These are phyloP conservation scores for Apostichopus leukothele DNA, from an alignment of 53 echinoderm and acorn worm genomes.

Conservation along the genomic window DNA sequence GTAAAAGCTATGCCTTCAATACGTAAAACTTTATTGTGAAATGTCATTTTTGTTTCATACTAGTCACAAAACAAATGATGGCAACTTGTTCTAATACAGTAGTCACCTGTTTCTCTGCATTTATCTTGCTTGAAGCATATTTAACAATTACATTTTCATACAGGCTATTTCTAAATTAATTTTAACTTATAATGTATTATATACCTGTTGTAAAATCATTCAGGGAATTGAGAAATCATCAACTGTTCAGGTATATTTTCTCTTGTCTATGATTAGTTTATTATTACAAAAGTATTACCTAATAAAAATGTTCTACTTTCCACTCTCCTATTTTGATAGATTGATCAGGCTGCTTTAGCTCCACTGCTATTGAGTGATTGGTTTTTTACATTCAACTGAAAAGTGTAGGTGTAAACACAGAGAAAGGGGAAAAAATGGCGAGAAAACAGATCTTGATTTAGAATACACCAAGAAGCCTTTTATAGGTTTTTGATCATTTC, in stretches of 20 bases:
- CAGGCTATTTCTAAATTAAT: no score
- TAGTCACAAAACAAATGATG: no score
- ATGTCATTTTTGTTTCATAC: no score
- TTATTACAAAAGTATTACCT: background rate
- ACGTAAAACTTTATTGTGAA: no score
- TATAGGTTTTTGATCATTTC: conserved; percentile 11
- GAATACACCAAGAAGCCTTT: background rate
- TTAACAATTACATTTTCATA: no score
- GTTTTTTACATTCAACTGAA: background rate
- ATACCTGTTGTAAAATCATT: no score
- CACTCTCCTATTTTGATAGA: background rate
- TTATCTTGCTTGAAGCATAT: no score
- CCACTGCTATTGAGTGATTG: background rate
- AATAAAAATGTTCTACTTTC: background rate
- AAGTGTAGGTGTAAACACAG: background rate
- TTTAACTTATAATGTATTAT: no score
- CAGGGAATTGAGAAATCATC: background rate
- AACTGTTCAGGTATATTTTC: background rate
- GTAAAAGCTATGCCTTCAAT: no score
- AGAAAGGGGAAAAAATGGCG: background rate
- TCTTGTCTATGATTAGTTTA: background rate
- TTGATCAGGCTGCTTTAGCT: background rate
- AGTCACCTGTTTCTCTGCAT: no score
- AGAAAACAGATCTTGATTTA: background rate
- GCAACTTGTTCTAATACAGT: no score